Conservation (phyloP, 2,797 vertebrate genomes). For the Danio albolineatus region DNA sequence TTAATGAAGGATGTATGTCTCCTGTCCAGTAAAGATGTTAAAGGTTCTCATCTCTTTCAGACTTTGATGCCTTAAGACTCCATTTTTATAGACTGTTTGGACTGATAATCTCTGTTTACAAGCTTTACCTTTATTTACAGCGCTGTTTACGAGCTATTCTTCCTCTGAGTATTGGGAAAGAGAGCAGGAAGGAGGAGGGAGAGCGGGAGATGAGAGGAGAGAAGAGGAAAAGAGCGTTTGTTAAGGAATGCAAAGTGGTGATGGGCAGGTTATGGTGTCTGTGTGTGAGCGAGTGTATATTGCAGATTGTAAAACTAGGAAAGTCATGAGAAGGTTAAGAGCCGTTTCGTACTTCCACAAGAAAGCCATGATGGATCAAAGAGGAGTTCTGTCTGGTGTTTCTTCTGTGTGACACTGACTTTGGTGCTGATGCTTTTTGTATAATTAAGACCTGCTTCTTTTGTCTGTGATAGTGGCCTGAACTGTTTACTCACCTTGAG, state of each 20-base stretch:
- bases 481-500: too few species aligned
- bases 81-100: constrained; percentile 56
- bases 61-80: constrained; percentile 56
- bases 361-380: constrained; percentile 39
- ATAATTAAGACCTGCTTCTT: neutral
- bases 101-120: constrained; percentile 63
- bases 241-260: constrained; percentile 48
- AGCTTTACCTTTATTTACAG: constrained; percentile 57
- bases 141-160: constrained; percentile 58
- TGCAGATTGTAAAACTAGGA: constrained; percentile 40
- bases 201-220: constrained; percentile 38
- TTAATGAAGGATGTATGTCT: neutral
- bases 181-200: constrained; percentile 34
- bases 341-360: constrained; percentile 18
- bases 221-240: constrained; percentile 26
- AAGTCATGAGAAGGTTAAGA: constrained; percentile 47
- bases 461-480: neutral
- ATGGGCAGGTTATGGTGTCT: constrained; percentile 38
- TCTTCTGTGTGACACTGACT: neutral
- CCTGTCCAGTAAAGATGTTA: constrained; percentile 49
- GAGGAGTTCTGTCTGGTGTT: neutral
- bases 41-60: constrained; percentile 51
- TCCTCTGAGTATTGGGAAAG: constrained; percentile 35
- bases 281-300: constrained; percentile 25
- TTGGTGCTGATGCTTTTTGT: neutral